These are phyloP conservation scores for Solea solea DNA, from an alignment of 2,113 vertebrate species.

Conservation along the genomic window DNA sequence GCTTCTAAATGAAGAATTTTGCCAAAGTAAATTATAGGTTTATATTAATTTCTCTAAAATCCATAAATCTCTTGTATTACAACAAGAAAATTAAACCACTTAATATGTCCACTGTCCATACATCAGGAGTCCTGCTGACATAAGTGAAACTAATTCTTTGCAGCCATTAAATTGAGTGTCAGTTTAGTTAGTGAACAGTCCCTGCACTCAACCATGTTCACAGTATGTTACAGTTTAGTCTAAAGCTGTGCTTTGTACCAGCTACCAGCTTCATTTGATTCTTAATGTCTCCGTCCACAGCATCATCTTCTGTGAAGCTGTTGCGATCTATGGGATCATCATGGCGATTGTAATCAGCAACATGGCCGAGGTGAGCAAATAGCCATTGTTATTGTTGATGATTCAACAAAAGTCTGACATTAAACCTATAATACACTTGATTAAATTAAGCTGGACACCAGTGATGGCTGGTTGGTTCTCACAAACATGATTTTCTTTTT, in stretches of 20 bases:
- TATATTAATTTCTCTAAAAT: no score
- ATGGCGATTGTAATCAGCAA: constrained; percentile 99
- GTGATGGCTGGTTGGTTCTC: neutral
- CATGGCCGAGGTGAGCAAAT: constrained; percentile 91
- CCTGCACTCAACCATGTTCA: neutral
- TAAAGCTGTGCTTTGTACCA: neutral
- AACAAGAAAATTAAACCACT: no score
- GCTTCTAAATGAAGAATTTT: neutral
- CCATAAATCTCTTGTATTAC: no score
- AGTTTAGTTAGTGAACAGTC: neutral
- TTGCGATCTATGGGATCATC: constrained; percentile 99
- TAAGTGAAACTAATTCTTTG: neutral
- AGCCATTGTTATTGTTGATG: neutral
- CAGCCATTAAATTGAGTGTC: neutral
- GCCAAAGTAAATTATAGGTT: no score
- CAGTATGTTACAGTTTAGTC: neutral
- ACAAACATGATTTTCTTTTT: constrained; percentile 22
- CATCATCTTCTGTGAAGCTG: constrained; percentile 99
- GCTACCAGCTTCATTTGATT: neutral
- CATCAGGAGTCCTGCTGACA: no score
- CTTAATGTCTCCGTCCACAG: constrained; percentile 68
- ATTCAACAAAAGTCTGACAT: neutral
- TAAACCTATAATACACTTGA: neutral
- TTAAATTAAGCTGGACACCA: neutral
- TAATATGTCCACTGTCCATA: no score